phyloP scores from a whole-genome alignment of 1,140 invertebrate genomes.

The Ruditapes philippinarum region DNA sequence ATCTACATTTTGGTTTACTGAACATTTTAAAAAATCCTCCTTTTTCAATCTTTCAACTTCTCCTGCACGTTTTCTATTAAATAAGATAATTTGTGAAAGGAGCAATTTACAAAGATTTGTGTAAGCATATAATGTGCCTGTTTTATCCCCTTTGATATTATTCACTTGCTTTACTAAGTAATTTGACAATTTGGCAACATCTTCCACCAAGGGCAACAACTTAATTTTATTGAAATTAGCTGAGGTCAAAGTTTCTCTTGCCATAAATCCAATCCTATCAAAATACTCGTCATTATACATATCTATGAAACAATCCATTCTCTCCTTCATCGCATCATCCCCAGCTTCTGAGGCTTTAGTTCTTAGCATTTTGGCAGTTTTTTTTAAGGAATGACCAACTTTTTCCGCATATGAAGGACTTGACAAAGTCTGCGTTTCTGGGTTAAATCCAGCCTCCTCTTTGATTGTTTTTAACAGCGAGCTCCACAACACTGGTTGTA shows the following conservation, averaged over 20 bases:
- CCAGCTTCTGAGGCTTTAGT: constrained; percentile 27
- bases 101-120: too few species aligned
- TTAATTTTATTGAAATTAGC: too few species aligned
- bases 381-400: constrained; percentile 19
- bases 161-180: not conserved
- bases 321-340: not conserved
- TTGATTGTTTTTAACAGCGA: not conserved
- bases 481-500: not conserved
- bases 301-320: not conserved
- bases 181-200: constrained; percentile 30
- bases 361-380: constrained; percentile 17
- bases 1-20: not conserved
- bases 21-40: not conserved
- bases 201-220: constrained; percentile 34
- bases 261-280: not conserved
- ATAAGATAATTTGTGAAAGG: not conserved
- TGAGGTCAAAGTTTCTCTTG: not conserved
- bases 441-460: not conserved
- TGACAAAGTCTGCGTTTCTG: not conserved
- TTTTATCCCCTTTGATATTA: not conserved
- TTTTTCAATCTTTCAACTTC: too few species aligned
- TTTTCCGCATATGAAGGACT: not conserved
- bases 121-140: too few species aligned
- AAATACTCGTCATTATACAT: constrained; percentile 6
- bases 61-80: not conserved